phyloP scores from a whole-genome alignment of 2,797 vertebrate genomes.

The Diplodus puntazzo region DNA sequence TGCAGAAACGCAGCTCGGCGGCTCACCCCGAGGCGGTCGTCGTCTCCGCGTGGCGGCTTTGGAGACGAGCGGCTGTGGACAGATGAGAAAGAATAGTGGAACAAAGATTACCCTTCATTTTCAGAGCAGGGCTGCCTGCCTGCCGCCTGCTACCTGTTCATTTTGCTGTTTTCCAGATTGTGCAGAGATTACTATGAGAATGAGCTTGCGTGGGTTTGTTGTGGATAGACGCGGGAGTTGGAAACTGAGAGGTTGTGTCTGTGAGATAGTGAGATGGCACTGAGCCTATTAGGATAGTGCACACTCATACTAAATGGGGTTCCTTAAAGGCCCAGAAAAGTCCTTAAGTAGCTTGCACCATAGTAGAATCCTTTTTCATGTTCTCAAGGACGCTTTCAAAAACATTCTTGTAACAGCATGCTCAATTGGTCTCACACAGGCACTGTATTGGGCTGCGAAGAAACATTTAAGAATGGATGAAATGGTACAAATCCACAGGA shows the following conservation, averaged over 20 bases:
- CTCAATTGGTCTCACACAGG: conserved; percentile 37
- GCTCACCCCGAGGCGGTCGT: conserved; percentile 48
- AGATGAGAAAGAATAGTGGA: conserved; percentile 65
- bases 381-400: conserved; percentile 29
- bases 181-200: conserved; percentile 52
- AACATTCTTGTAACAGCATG: conserved; percentile 19
- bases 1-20: conserved; percentile 56
- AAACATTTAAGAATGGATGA: conserved; percentile 32
- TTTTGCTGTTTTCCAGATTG: conserved; percentile 50
- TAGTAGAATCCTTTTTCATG: conserved; percentile 19
- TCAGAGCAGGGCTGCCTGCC: conserved; percentile 46
- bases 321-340: conserved; percentile 34
- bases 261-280: conserved; percentile 26
- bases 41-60: conserved; percentile 50
- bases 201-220: conserved; percentile 41
- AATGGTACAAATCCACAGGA: conserved; percentile 48
- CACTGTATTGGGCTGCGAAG: conserved; percentile 20
- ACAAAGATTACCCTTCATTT: conserved; percentile 71
- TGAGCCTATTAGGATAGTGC: conserved; percentile 11
- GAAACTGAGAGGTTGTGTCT: conserved; percentile 18
- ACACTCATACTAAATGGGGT: neutral
- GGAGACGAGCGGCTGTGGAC: conserved; percentile 54
- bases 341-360: conserved; percentile 22
- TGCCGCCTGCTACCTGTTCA: conserved; percentile 22
- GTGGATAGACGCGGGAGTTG: conserved; percentile 25